A percentile compares a stretch with the other conserved stretches of the same genome.
phyloP scores from a whole-genome alignment of 1,140 invertebrate genomes.

The Heliconius hewitsoni region DNA sequence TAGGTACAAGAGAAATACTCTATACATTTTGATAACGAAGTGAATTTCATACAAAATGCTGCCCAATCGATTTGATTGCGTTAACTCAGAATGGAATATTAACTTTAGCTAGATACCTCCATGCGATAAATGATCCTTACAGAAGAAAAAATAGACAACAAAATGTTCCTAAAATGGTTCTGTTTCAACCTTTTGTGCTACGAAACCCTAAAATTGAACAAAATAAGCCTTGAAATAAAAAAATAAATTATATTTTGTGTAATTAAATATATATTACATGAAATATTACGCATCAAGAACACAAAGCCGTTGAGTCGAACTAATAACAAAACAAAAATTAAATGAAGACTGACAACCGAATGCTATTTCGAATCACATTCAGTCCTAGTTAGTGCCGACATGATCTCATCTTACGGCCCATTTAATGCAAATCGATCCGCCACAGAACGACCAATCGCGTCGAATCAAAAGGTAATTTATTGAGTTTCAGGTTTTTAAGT shows the following conservation, averaged over 20 bases:
- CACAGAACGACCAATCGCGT: slow-evolving; percentile 61
- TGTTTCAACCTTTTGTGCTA: too few species aligned
- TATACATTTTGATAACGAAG: too few species aligned
- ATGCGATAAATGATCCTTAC: too few species aligned
- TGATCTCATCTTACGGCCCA: slow-evolving; percentile 70
- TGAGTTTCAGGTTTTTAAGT: slow-evolving; percentile 59
- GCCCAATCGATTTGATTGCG: too few species aligned
- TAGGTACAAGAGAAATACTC: too few species aligned
- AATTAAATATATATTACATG: neutral
- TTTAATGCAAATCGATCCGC: slow-evolving; percentile 76
- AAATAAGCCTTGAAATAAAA: too few species aligned
- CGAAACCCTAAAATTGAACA: too few species aligned
- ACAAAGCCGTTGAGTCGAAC: neutral
- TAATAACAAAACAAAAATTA: slow-evolving; percentile 1
- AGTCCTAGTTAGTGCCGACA: slow-evolving; percentile 55
- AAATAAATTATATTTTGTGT: too few species aligned
- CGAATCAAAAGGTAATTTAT: slow-evolving; percentile 60
- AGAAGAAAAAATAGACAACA: too few species aligned
- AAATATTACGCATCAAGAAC: neutral
- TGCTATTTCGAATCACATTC: neutral
- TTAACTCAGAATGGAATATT: too few species aligned
- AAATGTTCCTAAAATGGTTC: too few species aligned
- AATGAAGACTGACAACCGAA: neutral
- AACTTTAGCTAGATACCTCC: neutral
- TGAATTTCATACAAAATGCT: too few species aligned